These are phyloP conservation scores for Scotopteryx bipunctaria DNA, from an alignment of 2,888 invertebrate species.

Conservation along the genomic window DNA sequence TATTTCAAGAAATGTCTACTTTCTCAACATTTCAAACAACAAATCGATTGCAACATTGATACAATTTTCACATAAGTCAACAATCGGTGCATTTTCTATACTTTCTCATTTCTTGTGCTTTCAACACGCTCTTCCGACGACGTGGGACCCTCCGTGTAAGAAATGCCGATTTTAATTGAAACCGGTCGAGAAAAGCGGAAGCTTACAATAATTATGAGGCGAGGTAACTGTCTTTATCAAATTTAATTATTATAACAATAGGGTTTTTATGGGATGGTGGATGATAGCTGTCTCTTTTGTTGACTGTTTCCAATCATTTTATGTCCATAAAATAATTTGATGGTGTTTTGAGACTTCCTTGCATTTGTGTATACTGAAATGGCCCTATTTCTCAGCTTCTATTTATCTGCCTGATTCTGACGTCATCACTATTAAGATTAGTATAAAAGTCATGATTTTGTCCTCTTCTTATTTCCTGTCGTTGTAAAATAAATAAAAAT, in stretches of 20 bases:
- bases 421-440: too few relatives aligned
- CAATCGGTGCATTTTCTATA: conserved; percentile 21
- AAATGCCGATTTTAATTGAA: conserved; percentile 51
- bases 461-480: too few relatives aligned
- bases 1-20: conserved; percentile 8
- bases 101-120: conserved; percentile 44
- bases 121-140: conserved; percentile 59
- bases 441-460: too few relatives aligned
- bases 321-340: too few relatives aligned
- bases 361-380: too few relatives aligned
- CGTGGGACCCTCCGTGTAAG: conserved; percentile 58
- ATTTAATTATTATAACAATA: not conserved
- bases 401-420: too few relatives aligned
- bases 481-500: too few relatives aligned
- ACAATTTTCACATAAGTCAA: conserved; percentile 27
- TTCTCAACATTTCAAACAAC: conserved; percentile 10
- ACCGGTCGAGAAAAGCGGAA: conserved; percentile 28
- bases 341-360: too few relatives aligned
- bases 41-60: conserved; percentile 19
- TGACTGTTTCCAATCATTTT: too few relatives aligned
- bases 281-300: too few relatives aligned
- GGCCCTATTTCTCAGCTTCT: too few relatives aligned
- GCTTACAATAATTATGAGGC: conserved; percentile 10
- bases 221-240: not conserved
- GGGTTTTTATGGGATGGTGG: too few relatives aligned